Base-by-base conservation (phyloP, 2,797 vertebrate genomes). In the Pangasius macronema region DNA sequence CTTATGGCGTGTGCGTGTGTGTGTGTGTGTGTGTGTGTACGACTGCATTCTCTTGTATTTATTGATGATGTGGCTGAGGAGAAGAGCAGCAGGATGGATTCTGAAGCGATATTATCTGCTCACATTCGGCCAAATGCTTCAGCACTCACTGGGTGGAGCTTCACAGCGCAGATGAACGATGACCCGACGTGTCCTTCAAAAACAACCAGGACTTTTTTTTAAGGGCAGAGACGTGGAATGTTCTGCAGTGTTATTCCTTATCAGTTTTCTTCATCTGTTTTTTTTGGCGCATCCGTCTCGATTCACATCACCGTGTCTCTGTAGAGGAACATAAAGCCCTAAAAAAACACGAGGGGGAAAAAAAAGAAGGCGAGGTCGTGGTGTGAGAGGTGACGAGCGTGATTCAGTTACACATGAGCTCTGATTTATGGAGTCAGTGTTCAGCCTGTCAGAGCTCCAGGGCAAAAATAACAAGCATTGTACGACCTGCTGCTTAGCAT, bases 351-450 rank as follows among this genome's bases (percentile, higher is more conserved):
- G 2, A 82, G 20, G n/a, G 79, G 14, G 5, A 36, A 13, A 10
- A 70, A 20, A 11, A 13, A 20, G 7, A 53, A 49, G 81, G 20
- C 2, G 63, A 55, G 63, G 49, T 53, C 2, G 27, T 36, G 82
- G 67, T 73, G 30, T 77, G 51, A 72, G 75, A 87, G 87, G 86
- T 89, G 89, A 90, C 22, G 76, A 83, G 82, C 81, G 49, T 77
- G 88, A 91, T 89, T 91, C 85, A 85, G 90, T 90, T 90, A 89
- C 79, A 42, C 55, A 55, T 91, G 89, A 89, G 84, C 75, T 92
- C 84, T 90, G 90, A 92, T 91, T 90, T 90, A 91, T 89, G 89
- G 82, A 76, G 87, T 68, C 72, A 83, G 68, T 83, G n/a, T 84
- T 88, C 86, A 49, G 77, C 83, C 87, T 84, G 73, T 77, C 76